These are phyloP conservation scores for Nesospiza acunhae DNA, from an alignment of 2,113 vertebrate genomes.

Conservation along the genomic window DNA sequence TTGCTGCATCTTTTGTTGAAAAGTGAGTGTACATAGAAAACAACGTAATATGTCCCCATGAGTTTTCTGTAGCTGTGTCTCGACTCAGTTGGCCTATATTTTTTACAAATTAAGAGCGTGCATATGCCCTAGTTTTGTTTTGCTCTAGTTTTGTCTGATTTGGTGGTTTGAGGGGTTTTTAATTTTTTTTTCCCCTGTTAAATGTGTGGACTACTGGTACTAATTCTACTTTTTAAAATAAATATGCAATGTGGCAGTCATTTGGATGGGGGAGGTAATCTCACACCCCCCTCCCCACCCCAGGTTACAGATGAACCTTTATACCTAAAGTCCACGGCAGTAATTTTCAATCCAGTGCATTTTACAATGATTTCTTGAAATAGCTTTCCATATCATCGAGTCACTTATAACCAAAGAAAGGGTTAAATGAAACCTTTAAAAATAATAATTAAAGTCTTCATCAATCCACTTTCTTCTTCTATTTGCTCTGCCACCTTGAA, in stretches of 20 bases:
- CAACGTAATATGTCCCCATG: accelerated
- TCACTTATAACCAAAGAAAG: neutral
- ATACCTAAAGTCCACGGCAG: neutral
- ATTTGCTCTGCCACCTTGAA: neutral
- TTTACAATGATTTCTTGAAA: neutral
- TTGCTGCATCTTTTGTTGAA: neutral
- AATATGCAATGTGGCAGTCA: neutral
- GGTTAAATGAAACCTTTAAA: neutral
- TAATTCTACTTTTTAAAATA: neutral
- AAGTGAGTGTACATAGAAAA: neutral
- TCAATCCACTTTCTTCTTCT: neutral
- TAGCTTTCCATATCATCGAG: neutral
- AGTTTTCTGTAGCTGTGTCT: neutral
- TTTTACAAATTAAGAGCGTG: neutral
- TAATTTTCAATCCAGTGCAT: neutral
- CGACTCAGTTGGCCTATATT: neutral
- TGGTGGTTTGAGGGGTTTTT: accelerated
- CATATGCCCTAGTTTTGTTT: neutral
- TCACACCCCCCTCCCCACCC: accelerated
- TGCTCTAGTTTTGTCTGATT: neutral
- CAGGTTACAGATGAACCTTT: accelerated
- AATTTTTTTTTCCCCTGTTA: neutral
- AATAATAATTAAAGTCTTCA: neutral
- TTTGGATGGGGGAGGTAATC: neutral
- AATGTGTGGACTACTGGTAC: neutral